Evolutionary conservation across 2,888 invertebrate species (phyloP), one percentile per base, ranked within the genome.

Genomic region (Thyatira batis): DNA sequence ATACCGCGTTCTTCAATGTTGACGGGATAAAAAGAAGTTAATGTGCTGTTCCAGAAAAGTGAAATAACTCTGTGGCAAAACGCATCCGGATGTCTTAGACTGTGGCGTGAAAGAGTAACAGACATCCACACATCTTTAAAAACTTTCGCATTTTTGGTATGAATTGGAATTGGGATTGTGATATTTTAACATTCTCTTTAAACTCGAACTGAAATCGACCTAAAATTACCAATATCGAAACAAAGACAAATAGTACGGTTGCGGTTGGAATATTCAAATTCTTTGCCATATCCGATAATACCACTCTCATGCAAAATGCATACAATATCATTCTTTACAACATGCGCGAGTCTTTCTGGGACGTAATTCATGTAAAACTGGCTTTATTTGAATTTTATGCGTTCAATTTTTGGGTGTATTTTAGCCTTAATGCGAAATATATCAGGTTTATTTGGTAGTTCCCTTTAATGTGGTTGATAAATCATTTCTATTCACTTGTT

Each of bases 261-360:
- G 52, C 67, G 69, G 73, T 71, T 61, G 78, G 82, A 86, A 85
- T 89, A 89, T 91, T 89, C 88, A 89, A 90, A 90, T 90, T 85
- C 86, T 84, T 83, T 75, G 74, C 82, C 80, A 83, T 85, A 87
- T 85, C 84, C 87, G 88, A 90, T 91, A 89, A 90, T 89, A 85
- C 82, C 78, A 69, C 76, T 81, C 86, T 87, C 89, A 89, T 90
- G 87, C 84, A 90, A 90, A 90, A 89, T 91, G 89, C 90, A 91
- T 88, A 87, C 88, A 90, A 88, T 90, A 89, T 88, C 87, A 89
- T 90, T 87, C 85, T 88, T 90, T 87, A 86, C 85, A 84, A 82
- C 84, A 83, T 87, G 85, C 85, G 78, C 78, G 85, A 81, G 85
- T 87, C 80, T 82, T 82, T 79, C 63, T 78, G 77, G 73, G 66